A percentile compares a stretch with the other conserved stretches of the same genome.
These are phyloP conservation scores for Drosophila bifasciata DNA, from an alignment of 1,140 invertebrate species.

Conservation along the genomic window DNA sequence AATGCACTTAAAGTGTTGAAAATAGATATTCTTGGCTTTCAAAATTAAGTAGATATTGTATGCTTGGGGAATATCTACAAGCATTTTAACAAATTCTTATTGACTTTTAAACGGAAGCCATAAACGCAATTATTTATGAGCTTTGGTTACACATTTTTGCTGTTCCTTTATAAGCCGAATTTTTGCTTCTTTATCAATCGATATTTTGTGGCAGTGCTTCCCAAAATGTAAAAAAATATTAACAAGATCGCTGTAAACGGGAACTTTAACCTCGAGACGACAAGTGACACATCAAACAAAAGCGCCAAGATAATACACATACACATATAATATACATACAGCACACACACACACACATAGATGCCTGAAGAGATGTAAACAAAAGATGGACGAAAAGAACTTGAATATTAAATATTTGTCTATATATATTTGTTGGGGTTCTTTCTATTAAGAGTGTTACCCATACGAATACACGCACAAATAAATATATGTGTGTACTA, in stretches of 20 bases:
- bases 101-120: neutral
- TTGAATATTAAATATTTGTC: conserved; percentile 45
- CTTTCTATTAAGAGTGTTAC: conserved; percentile 27
- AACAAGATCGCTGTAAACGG: conserved; percentile 11
- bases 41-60: too few relatives aligned
- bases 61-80: neutral
- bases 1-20: too few relatives aligned
- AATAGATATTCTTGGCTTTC: too few relatives aligned
- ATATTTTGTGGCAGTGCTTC: conserved; percentile 8
- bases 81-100: too few relatives aligned
- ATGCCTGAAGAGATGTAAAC: conserved; percentile 40
- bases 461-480: conserved; percentile 1
- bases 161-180: conserved; percentile 26
- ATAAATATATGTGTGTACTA: neutral
- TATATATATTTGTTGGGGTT: conserved; percentile 27
- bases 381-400: conserved; percentile 12
- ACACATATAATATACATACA: too few relatives aligned
- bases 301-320: conserved; percentile 69
- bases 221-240: conserved; percentile 11
- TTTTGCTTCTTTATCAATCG: conserved; percentile 38
- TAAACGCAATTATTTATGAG: conserved; percentile 14
- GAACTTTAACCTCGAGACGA: conserved; percentile 28
- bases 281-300: conserved; percentile 78
- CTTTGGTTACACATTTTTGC: conserved; percentile 34
- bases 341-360: too few relatives aligned